phyloP scores from a whole-genome alignment of 1,140 invertebrate species.

The Stratiolaelaps scimitus region DNA sequence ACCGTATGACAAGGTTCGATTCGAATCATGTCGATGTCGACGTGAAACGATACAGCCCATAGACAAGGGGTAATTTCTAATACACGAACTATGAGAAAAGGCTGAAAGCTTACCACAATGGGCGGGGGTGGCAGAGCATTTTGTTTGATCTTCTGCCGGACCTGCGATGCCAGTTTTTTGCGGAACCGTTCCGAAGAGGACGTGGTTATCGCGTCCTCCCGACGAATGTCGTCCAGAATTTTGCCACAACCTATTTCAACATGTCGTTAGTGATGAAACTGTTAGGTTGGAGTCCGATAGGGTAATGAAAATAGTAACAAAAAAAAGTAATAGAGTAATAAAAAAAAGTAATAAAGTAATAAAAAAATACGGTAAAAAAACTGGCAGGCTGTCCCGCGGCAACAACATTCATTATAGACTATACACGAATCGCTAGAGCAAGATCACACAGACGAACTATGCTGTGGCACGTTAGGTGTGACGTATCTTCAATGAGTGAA shows the following conservation, averaged over 20 bases:
- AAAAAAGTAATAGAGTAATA: no score
- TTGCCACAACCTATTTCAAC: conserved; percentile 24
- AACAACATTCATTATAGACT: no score
- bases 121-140: conserved; percentile 8
- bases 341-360: no score
- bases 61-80: neutral
- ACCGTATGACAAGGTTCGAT: neutral
- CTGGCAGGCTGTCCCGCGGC: no score
- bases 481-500: neutral
- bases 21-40: neutral
- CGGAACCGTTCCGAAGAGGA: conserved; percentile 12
- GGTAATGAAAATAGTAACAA: no score
- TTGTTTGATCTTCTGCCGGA: conserved; percentile 2
- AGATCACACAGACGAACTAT: no score
- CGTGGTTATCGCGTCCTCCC: neutral
- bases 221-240: conserved; percentile 11
- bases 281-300: no score
- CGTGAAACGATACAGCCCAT: neutral
- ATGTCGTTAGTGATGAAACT: no score
- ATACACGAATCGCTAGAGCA: no score
- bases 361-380: no score
- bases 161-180: conserved; percentile 7
- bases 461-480: no score
- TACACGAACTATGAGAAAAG: neutral
- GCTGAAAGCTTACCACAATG: neutral